A percentile compares a stretch with the other conserved stretches of the same genome.
Evolutionary conservation across 2,888 invertebrate genomes (phyloP).

Genomic region (Pharmacophagus antenor): DNA sequence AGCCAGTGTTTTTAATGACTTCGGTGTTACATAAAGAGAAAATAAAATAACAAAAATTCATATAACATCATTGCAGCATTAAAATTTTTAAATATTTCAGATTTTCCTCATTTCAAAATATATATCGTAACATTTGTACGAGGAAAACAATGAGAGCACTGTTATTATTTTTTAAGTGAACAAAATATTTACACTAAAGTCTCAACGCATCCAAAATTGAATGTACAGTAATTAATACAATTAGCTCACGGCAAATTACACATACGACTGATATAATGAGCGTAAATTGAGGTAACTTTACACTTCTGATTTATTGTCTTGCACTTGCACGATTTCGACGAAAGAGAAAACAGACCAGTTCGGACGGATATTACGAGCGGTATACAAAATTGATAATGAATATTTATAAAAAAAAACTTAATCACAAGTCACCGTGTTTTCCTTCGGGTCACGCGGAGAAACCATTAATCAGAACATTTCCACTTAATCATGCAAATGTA

Average conservation of each 20-base stretch:
- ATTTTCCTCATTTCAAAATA: constrained; percentile 19
- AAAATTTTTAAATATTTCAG: not conserved
- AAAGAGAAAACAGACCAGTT: constrained; percentile 80
- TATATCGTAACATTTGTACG: not conserved
- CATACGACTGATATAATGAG: constrained; percentile 77
- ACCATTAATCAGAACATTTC: constrained; percentile 74
- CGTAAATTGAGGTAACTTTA: constrained; percentile 78
- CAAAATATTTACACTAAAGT: constrained; percentile 52
- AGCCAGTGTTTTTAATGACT: not conserved
- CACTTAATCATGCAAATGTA: constrained; percentile 65
- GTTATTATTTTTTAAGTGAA: constrained; percentile 52
- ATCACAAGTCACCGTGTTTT: constrained; percentile 65
- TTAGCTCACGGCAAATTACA: constrained; percentile 77
- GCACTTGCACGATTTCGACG: constrained; percentile 75
- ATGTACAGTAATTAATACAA: constrained; percentile 79
- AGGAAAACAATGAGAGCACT: constrained; percentile 23
- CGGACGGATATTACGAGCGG: constrained; percentile 69
- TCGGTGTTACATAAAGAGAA: not conserved
- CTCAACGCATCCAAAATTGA: constrained; percentile 68
- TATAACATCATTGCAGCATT: not conserved
- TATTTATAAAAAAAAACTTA: constrained; percentile 72
- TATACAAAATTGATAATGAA: constrained; percentile 77
- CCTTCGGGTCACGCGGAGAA: constrained; percentile 64
- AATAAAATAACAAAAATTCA: not conserved
- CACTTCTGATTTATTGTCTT: constrained; percentile 80